Conservation (phyloP, 2,888 invertebrate species). For the Cephonodes hylas region DNA sequence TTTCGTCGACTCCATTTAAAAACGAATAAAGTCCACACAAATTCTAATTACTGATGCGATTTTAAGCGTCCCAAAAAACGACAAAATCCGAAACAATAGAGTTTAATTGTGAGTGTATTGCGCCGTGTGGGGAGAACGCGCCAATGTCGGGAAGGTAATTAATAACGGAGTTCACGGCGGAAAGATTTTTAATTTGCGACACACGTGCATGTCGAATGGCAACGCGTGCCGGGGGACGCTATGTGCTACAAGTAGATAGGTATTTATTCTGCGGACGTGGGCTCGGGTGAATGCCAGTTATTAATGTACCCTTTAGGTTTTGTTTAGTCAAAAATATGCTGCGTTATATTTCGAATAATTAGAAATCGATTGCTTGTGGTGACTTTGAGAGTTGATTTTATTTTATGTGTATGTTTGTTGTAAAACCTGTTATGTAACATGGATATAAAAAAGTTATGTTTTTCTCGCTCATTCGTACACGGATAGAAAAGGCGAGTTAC, state of each 20-base stretch:
- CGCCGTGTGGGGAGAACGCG: conserved; percentile 35
- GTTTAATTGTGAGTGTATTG: conserved; percentile 42
- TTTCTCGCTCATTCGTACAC: not conserved
- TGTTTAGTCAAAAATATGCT: not conserved
- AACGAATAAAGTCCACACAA: not conserved
- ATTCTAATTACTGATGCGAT: conserved; percentile 1
- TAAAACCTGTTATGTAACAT: not conserved
- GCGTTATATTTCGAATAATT: not conserved
- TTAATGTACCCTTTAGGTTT: conserved; percentile 7
- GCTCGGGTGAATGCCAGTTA: conserved; percentile 5
- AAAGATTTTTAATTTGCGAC: conserved; percentile 74
- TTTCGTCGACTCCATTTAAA: too few species aligned
- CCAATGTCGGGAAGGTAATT: conserved; percentile 58
- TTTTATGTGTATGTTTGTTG: not conserved
- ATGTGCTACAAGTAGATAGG: conserved; percentile 12
- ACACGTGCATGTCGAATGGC: conserved; percentile 70
- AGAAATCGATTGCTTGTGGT: not conserved
- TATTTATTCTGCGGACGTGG: conserved; percentile 10
- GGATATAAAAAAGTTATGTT: not conserved
- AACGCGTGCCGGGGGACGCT: conserved; percentile 52
- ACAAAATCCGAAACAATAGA: conserved; percentile 38
- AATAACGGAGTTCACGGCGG: conserved; percentile 56
- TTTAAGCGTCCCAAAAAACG: conserved; percentile 21
- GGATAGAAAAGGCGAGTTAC: not conserved
- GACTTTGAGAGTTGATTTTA: not conserved